Conservation (phyloP, 1,140 invertebrate species). For the Vanessa atalanta region DNA sequence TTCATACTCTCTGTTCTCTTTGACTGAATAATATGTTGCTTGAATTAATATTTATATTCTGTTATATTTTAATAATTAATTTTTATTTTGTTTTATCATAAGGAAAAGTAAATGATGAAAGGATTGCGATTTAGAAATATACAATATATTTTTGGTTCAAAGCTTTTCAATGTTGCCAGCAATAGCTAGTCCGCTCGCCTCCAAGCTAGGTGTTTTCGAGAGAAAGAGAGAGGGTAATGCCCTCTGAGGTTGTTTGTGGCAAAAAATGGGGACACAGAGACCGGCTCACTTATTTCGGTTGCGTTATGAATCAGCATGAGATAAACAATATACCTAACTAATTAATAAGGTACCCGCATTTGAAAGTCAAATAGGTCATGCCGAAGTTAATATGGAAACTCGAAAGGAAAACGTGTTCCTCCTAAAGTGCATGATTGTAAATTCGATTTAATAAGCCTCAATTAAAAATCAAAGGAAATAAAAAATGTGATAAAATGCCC, state of each 20-base stretch:
- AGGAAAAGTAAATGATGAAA: too few species aligned
- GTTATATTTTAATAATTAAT: too few species aligned
- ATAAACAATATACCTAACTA: constrained; percentile 65
- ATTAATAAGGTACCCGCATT: constrained; percentile 48
- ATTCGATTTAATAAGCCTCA: constrained; percentile 11
- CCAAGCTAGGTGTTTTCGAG: constrained; percentile 66
- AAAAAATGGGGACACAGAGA: constrained; percentile 78
- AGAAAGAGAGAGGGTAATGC: constrained; percentile 73
- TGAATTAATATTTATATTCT: too few species aligned
- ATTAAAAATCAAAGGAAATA: constrained; percentile 18
- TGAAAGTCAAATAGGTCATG: constrained; percentile 45
- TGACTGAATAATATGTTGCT: too few species aligned
- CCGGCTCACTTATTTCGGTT: constrained; percentile 74
- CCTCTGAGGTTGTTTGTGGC: constrained; percentile 78
- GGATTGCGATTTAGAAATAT: not conserved
- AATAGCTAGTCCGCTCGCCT: constrained; percentile 57
- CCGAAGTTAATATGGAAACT: constrained; percentile 28
- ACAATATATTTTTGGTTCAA: constrained; percentile 27
- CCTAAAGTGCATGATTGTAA: constrained; percentile 12
- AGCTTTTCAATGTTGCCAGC: constrained; percentile 30
- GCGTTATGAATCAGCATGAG: constrained; percentile 74
- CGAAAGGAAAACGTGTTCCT: constrained; percentile 28
- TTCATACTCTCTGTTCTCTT: too few species aligned
- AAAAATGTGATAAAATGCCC: constrained; percentile 13
- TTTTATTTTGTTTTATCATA: too few species aligned